Evolutionary conservation across 2,888 invertebrate species (phyloP).

Genomic region (Bombylius discolor): DNA sequence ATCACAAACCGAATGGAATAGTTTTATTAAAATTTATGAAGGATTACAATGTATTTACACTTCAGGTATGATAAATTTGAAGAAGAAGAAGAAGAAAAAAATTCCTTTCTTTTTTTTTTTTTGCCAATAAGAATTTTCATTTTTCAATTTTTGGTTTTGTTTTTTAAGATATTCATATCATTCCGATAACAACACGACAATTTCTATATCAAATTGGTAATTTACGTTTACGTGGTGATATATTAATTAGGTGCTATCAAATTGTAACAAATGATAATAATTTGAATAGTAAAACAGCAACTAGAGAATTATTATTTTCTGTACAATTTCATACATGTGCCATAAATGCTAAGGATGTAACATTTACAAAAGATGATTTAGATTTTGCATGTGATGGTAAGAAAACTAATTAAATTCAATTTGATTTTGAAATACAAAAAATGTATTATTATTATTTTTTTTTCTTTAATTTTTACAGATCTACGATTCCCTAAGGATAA

Average conservation of each 20-base stretch:
- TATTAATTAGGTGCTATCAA: constrained; percentile 82
- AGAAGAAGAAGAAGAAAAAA: no score
- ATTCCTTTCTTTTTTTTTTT: no score
- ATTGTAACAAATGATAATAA: constrained; percentile 35
- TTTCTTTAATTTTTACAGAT: constrained; percentile 14
- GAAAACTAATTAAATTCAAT: constrained; percentile 8
- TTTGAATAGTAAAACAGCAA: constrained; percentile 18
- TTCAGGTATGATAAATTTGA: constrained; percentile 45
- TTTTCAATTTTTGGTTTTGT: constrained; percentile 1
- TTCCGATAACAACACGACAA: constrained; percentile 36
- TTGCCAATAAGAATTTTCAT: no score
- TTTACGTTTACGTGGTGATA: constrained; percentile 60
- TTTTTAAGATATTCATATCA: constrained; percentile 21
- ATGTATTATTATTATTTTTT: neutral
- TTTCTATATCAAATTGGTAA: constrained; percentile 53
- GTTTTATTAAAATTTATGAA: constrained; percentile 80
- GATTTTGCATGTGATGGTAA: constrained; percentile 73
- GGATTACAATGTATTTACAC: constrained; percentile 81
- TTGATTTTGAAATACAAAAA: neutral
- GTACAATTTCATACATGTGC: constrained; percentile 93
- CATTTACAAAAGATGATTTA: constrained; percentile 74
- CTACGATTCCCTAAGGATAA: constrained; percentile 21
- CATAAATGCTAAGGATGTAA: constrained; percentile 68
- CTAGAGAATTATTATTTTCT: constrained; percentile 61
- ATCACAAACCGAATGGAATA: constrained; percentile 46